A percentile compares a stretch with the other conserved stretches of the same genome.
Conservation (phyloP, 2,888 invertebrate species). For the Thelaira solivaga region DNA sequence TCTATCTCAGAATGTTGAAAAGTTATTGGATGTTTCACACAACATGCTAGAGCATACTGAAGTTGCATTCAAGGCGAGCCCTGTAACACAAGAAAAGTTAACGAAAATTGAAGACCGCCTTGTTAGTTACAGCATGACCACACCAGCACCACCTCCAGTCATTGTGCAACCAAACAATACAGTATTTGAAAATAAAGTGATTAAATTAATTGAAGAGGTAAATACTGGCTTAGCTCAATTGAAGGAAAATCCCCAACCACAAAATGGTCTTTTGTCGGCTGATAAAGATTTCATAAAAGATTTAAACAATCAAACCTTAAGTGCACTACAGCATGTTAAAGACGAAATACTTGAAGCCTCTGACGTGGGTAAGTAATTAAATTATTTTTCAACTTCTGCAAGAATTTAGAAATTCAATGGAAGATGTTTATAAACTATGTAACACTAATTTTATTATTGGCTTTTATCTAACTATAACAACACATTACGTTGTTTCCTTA, state of each 20-base stretch:
- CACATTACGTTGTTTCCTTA: too few relatives aligned
- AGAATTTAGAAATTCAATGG: too few relatives aligned
- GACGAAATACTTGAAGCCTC: slow-evolving; percentile 77
- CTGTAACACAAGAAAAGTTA: slow-evolving; percentile 72
- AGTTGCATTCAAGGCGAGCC: slow-evolving; percentile 68
- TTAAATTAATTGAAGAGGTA: slow-evolving; percentile 77
- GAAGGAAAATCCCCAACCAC: slow-evolving; percentile 68
- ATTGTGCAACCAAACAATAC: slow-evolving; percentile 72
- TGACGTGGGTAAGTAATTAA: slow-evolving; percentile 77
- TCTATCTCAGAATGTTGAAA: slow-evolving; percentile 68
- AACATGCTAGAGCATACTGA: slow-evolving; percentile 71
- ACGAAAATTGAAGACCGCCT: slow-evolving; percentile 73
- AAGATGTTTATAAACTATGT: too few relatives aligned
- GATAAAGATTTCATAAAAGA: slow-evolving; percentile 78
- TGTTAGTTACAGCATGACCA: slow-evolving; percentile 69
- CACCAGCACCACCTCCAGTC: slow-evolving; percentile 63
- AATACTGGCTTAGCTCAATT: slow-evolving; percentile 75
- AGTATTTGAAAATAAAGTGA: slow-evolving; percentile 77
- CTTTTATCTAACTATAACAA: too few relatives aligned
- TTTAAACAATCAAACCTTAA: slow-evolving; percentile 81
- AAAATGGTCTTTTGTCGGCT: slow-evolving; percentile 73
- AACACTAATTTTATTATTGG: too few relatives aligned
- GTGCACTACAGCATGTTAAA: slow-evolving; percentile 79
- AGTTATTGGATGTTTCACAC: slow-evolving; percentile 68
- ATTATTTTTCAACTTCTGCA: too few relatives aligned